Base-by-base conservation (phyloP, 2,797 vertebrate genomes). In the Pantherophis alleghaniensis region DNA sequence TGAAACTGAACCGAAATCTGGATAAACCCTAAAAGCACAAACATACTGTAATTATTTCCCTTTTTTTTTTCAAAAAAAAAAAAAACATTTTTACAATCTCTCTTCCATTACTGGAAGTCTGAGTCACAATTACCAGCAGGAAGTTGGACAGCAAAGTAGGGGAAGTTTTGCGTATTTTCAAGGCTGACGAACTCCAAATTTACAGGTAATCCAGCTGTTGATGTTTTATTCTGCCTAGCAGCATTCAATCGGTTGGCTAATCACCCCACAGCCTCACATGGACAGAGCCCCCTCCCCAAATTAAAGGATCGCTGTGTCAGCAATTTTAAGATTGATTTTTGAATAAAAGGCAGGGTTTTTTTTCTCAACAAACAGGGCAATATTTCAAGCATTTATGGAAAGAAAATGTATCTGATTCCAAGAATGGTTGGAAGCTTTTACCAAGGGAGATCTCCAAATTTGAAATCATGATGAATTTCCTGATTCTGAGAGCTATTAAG, bases 51-150 rank as follows among this genome's bases (percentile, higher is more conserved):
- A 93, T 94, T 90, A 91, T 94, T 93, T 92, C 69, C 53, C 66
- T 47, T 12, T 63, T 51, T 66, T 0, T 0, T 3, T 12, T 12
- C 4, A 47, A 79, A 94, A 87, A 74, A 16, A 24, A 13, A 37
- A 26, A 26, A 11, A 61, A 5, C 4, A 24, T 32, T 57, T 22
- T 32, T 59, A 47, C 92, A 94, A 90, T 37, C 57, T 2, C 79
- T 63, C 60, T 90, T 91, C 83, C 93, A 88, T 97, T 97, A 97
- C 97, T 94, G 97, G 97, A 97, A 98, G 96, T 92, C 97, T 97
- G 97, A 97, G 96, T 98, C 97, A 97, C 92, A 95, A 92, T 96
- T 96, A 96, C 97, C 60, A 83, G 96, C 96, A 91, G 92, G 96
- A 97, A 96, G 95, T 94, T 94, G 96, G 95, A 96, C n/a, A 26